Evolutionary conservation across 1,140 invertebrate genomes (phyloP).

Genomic region (Diachasma alloeum): DNA sequence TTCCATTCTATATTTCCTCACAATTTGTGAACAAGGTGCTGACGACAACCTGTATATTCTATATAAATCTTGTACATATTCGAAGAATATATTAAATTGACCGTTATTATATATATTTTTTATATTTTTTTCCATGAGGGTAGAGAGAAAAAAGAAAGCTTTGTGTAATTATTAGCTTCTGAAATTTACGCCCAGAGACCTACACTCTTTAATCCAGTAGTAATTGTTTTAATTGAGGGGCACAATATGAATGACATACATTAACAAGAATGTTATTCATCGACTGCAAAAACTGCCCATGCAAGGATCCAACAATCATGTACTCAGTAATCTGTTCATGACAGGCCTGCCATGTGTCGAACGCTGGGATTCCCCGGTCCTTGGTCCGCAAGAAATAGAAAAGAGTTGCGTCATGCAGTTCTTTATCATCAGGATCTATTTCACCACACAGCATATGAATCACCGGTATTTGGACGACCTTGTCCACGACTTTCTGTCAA

Average conservation of each 20-base stretch:
- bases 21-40: no score
- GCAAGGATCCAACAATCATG: slow-evolving; percentile 70
- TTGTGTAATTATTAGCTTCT: no score
- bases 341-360: slow-evolving; percentile 63
- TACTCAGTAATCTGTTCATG: slow-evolving; percentile 70
- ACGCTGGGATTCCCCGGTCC: slow-evolving; percentile 68
- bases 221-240: no score
- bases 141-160: no score
- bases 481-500: slow-evolving; percentile 71
- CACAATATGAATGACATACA: slow-evolving; percentile 36
- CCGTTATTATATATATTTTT: no score
- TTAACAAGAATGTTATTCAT: slow-evolving; percentile 60
- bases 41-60: no score
- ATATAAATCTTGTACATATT: no score
- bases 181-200: no score
- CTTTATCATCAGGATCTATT: slow-evolving; percentile 59
- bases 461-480: slow-evolving; percentile 71
- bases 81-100: no score
- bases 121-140: no score
- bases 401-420: slow-evolving; percentile 66
- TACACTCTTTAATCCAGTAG: no score
- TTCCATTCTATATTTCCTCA: no score
- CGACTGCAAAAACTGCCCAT: slow-evolving; percentile 67
- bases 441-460: slow-evolving; percentile 72
- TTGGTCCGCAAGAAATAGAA: slow-evolving; percentile 74